phyloP scores from a whole-genome alignment of 2,888 invertebrate genomes.

The Apamea epomidion region DNA sequence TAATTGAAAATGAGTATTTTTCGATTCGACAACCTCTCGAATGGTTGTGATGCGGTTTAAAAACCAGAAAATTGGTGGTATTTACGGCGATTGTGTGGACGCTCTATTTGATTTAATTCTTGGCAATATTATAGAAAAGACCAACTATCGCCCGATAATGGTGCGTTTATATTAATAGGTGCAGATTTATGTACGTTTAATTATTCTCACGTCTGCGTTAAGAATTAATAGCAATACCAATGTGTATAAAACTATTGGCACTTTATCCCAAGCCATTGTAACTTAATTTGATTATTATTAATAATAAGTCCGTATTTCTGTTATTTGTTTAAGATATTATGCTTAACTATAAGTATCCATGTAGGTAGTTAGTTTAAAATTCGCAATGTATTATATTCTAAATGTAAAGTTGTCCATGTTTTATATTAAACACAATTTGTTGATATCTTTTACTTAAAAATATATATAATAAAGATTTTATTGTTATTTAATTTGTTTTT shows the following conservation, averaged over 20 bases:
- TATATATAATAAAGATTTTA: conserved; percentile 54
- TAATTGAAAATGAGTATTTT: no score
- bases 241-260: conserved; percentile 17
- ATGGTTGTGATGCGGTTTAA: background rate
- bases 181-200: background rate
- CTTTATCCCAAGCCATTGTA: conserved; percentile 36
- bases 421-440: conserved; percentile 61
- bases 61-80: no score
- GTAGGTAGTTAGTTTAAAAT: conserved; percentile 54
- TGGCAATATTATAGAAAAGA: conserved; percentile 8
- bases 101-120: background rate
- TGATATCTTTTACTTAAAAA: conserved; percentile 58
- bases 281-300: conserved; percentile 22
- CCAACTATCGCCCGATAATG: conserved; percentile 4
- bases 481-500: conserved; percentile 35
- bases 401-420: conserved; percentile 57
- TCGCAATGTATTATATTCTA: conserved; percentile 51
- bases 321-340: conserved; percentile 50
- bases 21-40: no score
- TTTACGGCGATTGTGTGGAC: background rate
- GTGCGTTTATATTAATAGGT: conserved; percentile 17
- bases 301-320: conserved; percentile 35
- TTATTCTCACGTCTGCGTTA: background rate
- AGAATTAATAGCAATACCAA: conserved; percentile 1
- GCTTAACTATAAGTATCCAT: conserved; percentile 53